Evolutionary conservation across 2,797 vertebrate species (phyloP).

Genomic region (Tenualosa ilisha): DNA sequence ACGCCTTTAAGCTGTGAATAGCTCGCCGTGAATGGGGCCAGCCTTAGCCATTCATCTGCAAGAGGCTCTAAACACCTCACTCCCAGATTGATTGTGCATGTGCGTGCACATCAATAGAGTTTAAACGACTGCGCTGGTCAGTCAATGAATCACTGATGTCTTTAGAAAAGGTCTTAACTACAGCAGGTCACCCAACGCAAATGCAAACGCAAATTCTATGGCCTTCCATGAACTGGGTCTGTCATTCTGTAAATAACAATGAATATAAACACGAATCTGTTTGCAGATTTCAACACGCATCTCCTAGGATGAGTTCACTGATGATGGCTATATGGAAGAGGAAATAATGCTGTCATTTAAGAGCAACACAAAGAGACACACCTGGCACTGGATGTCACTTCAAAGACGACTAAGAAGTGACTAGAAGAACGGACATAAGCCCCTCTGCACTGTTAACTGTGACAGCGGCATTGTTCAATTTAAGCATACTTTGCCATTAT

Average conservation of each 20-base stretch:
- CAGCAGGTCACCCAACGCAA: background rate
- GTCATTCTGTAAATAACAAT: background rate
- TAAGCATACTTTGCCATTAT: conserved; percentile 59
- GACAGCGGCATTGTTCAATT: conserved; percentile 66
- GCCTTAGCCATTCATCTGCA: background rate
- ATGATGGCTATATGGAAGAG: background rate
- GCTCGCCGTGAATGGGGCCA: background rate
- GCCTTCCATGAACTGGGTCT: background rate
- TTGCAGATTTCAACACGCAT: background rate
- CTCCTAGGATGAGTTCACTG: background rate
- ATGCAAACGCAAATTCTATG: background rate
- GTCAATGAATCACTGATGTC: background rate
- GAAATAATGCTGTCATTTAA: background rate
- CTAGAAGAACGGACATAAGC: conserved; percentile 17
- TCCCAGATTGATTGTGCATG: background rate
- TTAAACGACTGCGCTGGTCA: background rate
- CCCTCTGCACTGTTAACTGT: conserved; percentile 58
- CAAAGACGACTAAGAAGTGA: background rate
- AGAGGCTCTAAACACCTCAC: background rate
- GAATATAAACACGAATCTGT: background rate
- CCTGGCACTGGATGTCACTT: background rate
- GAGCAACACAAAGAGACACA: background rate
- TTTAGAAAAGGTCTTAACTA: background rate
- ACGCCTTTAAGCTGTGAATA: background rate
- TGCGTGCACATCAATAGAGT: background rate